These are phyloP conservation scores for Meganola albula DNA, from an alignment of 2,888 invertebrate genomes.

Conservation along the genomic window DNA sequence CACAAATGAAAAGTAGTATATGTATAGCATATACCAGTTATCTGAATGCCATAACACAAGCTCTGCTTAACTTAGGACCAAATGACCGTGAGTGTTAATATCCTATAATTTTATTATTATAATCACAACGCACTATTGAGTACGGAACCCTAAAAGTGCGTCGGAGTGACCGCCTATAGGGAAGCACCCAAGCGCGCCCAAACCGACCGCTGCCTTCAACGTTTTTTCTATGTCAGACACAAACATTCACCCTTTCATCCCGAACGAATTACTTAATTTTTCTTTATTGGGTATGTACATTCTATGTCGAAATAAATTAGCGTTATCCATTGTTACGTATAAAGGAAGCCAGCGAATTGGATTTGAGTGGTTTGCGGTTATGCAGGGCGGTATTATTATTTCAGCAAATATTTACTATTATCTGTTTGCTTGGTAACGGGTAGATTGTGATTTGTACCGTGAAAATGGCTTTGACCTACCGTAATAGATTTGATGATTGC, in stretches of 20 bases:
- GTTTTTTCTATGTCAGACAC: conserved; percentile 69
- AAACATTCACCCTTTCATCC: conserved; percentile 69
- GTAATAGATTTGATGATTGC: no score
- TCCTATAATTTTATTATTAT: no score
- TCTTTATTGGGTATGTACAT: conserved; percentile 52
- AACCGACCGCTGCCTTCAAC: conserved; percentile 60
- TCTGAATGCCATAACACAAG: no score
- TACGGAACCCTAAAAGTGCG: no score
- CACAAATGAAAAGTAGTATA: no score
- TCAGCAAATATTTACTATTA: conserved; percentile 39
- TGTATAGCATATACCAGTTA: no score
- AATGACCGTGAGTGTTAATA: no score
- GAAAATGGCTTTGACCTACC: no score
- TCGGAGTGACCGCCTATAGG: conserved; percentile 49
- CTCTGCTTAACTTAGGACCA: no score
- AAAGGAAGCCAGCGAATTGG: conserved; percentile 48
- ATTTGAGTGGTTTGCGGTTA: conserved; percentile 46
- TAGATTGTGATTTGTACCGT: conserved; percentile 13
- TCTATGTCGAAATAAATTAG: conserved; percentile 67
- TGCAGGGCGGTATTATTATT: conserved; percentile 39
- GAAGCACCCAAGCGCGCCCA: conserved; percentile 61
- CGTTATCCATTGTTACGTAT: conserved; percentile 48
- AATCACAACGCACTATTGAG: no score
- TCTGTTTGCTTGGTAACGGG: conserved; percentile 14
- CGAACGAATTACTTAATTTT: conserved; percentile 75